Conservation (phyloP, 2,888 invertebrate species). For the Leptodirus hochenwartii region DNA sequence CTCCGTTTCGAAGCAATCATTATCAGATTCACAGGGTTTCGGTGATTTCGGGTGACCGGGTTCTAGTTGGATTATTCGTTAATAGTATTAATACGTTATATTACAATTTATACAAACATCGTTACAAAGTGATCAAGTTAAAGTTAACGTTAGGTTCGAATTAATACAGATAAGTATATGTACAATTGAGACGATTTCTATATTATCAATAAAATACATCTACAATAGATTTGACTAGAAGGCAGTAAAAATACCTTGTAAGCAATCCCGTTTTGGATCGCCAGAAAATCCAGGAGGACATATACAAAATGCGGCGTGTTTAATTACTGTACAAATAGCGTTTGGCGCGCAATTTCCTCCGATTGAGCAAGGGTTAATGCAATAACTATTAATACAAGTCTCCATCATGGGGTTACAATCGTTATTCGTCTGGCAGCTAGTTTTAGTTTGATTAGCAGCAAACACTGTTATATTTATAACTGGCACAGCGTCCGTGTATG, state of each 20-base stretch:
- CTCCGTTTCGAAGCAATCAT: slow-evolving; percentile 66
- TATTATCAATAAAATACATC: not conserved
- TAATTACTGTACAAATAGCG: slow-evolving; percentile 40
- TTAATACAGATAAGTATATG: slow-evolving; percentile 1
- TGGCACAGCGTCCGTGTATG: slow-evolving; percentile 9
- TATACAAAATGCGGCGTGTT: slow-evolving; percentile 43
- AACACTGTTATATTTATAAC: slow-evolving; percentile 23
- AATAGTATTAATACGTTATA: no score
- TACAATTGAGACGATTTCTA: not conserved
- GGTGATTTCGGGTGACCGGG: slow-evolving; percentile 51
- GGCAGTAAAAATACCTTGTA: slow-evolving; percentile 36
- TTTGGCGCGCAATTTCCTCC: slow-evolving; percentile 36
- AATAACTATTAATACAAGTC: slow-evolving; percentile 42
- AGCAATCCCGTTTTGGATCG: slow-evolving; percentile 37
- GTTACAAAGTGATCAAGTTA: no score
- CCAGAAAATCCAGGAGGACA: slow-evolving; percentile 36
- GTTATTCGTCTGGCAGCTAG: slow-evolving; percentile 37
- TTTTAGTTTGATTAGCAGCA: slow-evolving; percentile 21
- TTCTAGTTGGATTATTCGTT: no score
- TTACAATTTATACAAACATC: no score
- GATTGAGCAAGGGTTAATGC: slow-evolving; percentile 41
- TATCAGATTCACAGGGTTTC: slow-evolving; percentile 66
- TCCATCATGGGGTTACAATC: slow-evolving; percentile 45
- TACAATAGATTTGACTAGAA: not conserved
- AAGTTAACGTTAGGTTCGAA: no score